Conservation (phyloP, 2,113 vertebrate species). For the Piprites chloris region DNA sequence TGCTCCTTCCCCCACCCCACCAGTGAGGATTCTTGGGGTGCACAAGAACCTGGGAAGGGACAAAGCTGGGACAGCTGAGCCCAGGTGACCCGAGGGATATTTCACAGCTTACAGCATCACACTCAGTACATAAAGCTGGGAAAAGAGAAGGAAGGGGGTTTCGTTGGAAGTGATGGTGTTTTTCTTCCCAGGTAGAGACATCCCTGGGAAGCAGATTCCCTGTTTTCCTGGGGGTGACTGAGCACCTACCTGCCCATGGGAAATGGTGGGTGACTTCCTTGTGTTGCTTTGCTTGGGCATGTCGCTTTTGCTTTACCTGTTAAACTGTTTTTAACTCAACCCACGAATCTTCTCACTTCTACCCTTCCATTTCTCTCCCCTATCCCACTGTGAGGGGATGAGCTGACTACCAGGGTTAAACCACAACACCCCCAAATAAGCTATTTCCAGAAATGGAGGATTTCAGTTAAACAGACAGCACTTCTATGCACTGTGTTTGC, state of each 20-base stretch:
- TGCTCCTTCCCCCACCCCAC: not conserved
- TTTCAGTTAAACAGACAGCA: not conserved
- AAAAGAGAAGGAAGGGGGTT: not conserved
- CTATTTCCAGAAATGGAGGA: not conserved
- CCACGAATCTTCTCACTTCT: not conserved
- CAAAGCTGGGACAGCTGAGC: not conserved
- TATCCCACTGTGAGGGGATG: not conserved
- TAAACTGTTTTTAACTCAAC: not conserved
- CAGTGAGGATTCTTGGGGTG: accelerated
- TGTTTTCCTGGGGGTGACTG: not conserved
- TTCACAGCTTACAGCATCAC: accelerated
- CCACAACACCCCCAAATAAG: not conserved
- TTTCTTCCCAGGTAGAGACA: not conserved
- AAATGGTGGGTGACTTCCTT: not conserved
- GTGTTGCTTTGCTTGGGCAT: not conserved
- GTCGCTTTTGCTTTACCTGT: not conserved
- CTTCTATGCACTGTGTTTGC: not conserved
- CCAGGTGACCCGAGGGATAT: not conserved
- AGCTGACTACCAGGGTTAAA: not conserved
- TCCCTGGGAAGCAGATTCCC: not conserved
- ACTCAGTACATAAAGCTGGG: not conserved
- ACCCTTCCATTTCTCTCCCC: not conserved
- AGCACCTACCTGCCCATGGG: not conserved
- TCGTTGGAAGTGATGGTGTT: accelerated
- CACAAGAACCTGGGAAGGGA: not conserved